Evolutionary conservation across 2,888 invertebrate species (phyloP), one percentile per base, ranked within the genome.

Genomic region (Plagodis dolabraria): DNA sequence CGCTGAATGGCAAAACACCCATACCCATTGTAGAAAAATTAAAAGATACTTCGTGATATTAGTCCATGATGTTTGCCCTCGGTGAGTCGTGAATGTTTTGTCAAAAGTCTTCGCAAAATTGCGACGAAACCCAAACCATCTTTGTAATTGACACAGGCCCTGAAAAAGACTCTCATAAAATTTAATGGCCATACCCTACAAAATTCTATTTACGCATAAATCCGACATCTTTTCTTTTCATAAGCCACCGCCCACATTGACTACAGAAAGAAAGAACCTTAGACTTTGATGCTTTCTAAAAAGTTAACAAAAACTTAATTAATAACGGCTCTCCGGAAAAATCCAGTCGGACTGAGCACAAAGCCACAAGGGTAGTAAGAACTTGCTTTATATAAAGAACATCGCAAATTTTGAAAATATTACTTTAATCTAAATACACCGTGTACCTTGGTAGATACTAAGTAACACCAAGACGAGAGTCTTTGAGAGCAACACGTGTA

Each of bases 101-200:
- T 11, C 7, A 51, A 40, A 44, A 42, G 33, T 34, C n/a, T 42
- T 42, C 46, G 34, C 47, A 43, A 57, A 53, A 43, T 34, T 51
- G 40, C 45, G 49, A 50, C 43, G 57, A 53, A 56, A 35, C 35
- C 48, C 35, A 48, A 58, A 45, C 48, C 44, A 11, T 40, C 43
- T 47, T 54, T 59, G 51, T 46, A 43, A 43, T 45, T 47, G 45
- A 46, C 59, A 47, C 11, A 36, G 8, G 2, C 54, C 33, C 36
- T 40, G 12, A 50, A 47, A 53, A 43, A 40, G 54, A 42, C 34
- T 12, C 35, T n/a, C 59, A 40, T 59, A 59, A 59, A 59, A 50
- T 54, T 46, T 59, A 51, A 59, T 42, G 59, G 36, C 43, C 46
- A 42, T 42, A 47, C 53, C 53, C 53, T 36, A 53, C 54, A 59